Percentiles rank a stretch among this genome's conserved stretches.
These are phyloP conservation scores for Drosophila mimica DNA, from an alignment of 2,888 invertebrate genomes.

Conservation along the genomic window DNA sequence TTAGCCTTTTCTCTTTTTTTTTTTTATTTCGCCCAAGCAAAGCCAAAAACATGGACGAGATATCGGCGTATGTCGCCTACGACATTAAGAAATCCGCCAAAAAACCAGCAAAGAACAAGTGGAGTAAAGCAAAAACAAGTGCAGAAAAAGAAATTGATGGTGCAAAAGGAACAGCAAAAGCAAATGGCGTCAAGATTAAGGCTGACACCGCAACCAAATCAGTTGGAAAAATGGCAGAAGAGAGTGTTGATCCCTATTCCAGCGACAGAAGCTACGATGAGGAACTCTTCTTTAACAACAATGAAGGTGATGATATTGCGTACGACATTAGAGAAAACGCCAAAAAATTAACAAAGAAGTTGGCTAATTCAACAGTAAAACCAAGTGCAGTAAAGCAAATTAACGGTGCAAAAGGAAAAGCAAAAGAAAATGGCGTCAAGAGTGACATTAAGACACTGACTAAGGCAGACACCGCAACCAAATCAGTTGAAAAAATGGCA, in stretches of 20 bases:
- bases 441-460: neutral
- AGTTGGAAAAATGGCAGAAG: neutral
- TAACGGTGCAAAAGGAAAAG: neutral
- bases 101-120: neutral
- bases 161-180: neutral
- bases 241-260: neutral
- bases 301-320: too few species aligned
- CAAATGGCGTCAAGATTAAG: neutral
- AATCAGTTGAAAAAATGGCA: neutral
- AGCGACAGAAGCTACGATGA: neutral
- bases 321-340: too few species aligned
- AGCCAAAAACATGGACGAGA: conserved; percentile 8
- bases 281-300: neutral
- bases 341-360: neutral
- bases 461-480: neutral
- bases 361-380: neutral
- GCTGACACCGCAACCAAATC: neutral
- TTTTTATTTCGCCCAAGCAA: neutral
- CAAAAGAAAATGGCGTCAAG: conserved; percentile 5
- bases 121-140: neutral
- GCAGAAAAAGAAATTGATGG: neutral
- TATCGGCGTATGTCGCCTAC: conserved; percentile 37
- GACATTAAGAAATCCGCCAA: neutral
- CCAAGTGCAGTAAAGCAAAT: neutral
- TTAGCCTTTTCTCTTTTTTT: neutral